Base-by-base conservation (phyloP, 2,888 invertebrate species). In the Agrotis puta region DNA sequence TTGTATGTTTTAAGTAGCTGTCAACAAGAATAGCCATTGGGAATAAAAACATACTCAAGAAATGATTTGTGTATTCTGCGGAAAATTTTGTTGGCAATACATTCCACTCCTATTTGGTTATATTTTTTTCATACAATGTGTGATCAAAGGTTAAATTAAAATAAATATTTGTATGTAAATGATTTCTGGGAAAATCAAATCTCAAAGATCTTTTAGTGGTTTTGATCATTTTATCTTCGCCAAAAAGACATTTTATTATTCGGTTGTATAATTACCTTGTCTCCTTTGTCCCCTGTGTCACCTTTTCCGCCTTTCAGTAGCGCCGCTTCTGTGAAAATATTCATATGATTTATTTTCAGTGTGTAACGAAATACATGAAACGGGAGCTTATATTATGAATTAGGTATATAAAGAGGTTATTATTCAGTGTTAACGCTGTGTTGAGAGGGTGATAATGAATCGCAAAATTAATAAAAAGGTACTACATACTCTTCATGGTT, bases 201-300 rank as follows among this genome's bases (percentile, higher is more conserved):
- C 24, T 24, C 2, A 20, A 45, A 61, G 0, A 61, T 33, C 14
- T 33, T 53, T 43, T 20, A 7, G 16, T 18, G 14, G 4, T n/a
- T 45, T 0, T 14, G 22, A 56, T 54, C 56, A 39, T 43, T 54
- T 9, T 66, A 18, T n/a, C 45, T 58, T 20, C 24, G 13, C 22
- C 14, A n/a, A 50, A 63, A 45, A 48, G 6, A 16, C 20, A 7
- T 39, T n/a, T n/a, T 54, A 68, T 61, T 67, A 54, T 67, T 62
- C 65, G 7, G 20, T 61, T 64, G 33, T 79, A 83, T 90, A 89
- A 90, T 92, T 94, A 96, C 95, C 95, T 96, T 96, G 82, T 94
- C 95, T 64, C 95, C 95, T 74, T 87, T 82, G 43, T 91, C 92
- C 18, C 94, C 93, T 18, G 71, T 83, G 20, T 94, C 94, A 53